phyloP scores from a whole-genome alignment of 2,888 invertebrate genomes.

The Aphodius granarius region DNA sequence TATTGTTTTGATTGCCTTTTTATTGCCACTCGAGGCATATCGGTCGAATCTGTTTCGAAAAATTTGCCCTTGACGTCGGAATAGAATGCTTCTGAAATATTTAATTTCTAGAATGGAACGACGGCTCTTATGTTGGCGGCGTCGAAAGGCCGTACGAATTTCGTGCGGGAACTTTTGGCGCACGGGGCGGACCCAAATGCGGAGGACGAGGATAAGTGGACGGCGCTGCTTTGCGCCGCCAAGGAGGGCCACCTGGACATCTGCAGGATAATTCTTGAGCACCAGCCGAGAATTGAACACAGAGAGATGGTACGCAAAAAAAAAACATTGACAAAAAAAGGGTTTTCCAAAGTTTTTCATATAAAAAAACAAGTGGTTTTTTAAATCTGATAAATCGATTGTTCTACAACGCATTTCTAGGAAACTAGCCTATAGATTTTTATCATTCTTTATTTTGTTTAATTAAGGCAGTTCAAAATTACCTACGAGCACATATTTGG shows the following conservation, averaged over 20 bases:
- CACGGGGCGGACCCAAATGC: slow-evolving; percentile 92
- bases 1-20: slow-evolving; percentile 4
- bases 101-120: slow-evolving; percentile 76
- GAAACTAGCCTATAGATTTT: too few relatives aligned
- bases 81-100: background rate
- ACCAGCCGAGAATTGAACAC: slow-evolving; percentile 83
- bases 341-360: slow-evolving; percentile 4
- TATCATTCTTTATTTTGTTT: too few relatives aligned
- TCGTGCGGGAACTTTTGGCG: slow-evolving; percentile 82
- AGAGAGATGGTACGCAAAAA: slow-evolving; percentile 55
- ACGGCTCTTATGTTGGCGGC: slow-evolving; percentile 93
- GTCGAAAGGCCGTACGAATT: slow-evolving; percentile 78
- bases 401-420: too few relatives aligned
- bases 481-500: too few relatives aligned
- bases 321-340: background rate
- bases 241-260: slow-evolving; percentile 85
- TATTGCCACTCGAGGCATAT: background rate
- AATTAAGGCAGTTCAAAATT: too few relatives aligned
- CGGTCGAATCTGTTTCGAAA: too few relatives aligned
- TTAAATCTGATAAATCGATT: too few relatives aligned
- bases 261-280: slow-evolving; percentile 79
- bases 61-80: too few relatives aligned
- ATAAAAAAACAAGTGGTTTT: too few relatives aligned
- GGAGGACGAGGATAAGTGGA: slow-evolving; percentile 93
- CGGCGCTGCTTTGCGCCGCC: slow-evolving; percentile 85